These are phyloP conservation scores for Drosophila takahashii DNA, from an alignment of 1,140 invertebrate genomes.

Conservation along the genomic window DNA sequence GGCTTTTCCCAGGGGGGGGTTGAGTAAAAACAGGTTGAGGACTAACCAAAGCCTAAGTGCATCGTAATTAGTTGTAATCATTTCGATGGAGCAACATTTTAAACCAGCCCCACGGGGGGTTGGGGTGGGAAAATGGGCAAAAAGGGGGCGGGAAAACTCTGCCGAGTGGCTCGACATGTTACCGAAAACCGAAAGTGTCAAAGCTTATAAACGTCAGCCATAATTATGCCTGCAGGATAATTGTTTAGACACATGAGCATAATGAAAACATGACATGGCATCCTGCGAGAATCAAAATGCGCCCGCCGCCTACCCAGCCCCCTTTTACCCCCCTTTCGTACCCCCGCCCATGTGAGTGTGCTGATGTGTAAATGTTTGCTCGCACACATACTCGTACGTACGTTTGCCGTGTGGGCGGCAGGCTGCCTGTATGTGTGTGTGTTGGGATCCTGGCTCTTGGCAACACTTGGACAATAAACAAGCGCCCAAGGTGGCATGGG, in stretches of 20 bases:
- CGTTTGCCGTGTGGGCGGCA: slow-evolving; percentile 10
- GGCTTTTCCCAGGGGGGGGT: too few species aligned
- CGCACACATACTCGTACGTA: neutral
- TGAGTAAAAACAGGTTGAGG: neutral
- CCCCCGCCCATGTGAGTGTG: slow-evolving; percentile 17
- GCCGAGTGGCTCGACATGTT: slow-evolving; percentile 59
- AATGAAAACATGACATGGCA: slow-evolving; percentile 84
- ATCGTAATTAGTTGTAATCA: slow-evolving; percentile 71
- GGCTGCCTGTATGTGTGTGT: neutral
- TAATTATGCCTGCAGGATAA: slow-evolving; percentile 84
- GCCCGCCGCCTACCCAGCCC: slow-evolving; percentile 3
- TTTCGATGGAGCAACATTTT: slow-evolving; percentile 48
- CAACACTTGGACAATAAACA: slow-evolving; percentile 62
- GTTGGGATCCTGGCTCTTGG: slow-evolving; percentile 38
- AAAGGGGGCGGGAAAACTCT: slow-evolving; percentile 8
- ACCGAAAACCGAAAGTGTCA: slow-evolving; percentile 83
- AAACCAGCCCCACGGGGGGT: neutral
- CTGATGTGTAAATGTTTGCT: slow-evolving; percentile 61
- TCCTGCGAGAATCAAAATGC: slow-evolving; percentile 78
- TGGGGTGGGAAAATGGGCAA: neutral
- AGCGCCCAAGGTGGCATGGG: slow-evolving; percentile 63
- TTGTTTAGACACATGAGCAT: slow-evolving; percentile 84
- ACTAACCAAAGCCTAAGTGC: slow-evolving; percentile 25
- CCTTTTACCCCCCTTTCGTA: neutral
- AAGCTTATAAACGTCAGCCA: slow-evolving; percentile 84